These are phyloP conservation scores for Protonemura montana DNA, from an alignment of 2,888 invertebrate genomes.

Conservation along the genomic window DNA sequence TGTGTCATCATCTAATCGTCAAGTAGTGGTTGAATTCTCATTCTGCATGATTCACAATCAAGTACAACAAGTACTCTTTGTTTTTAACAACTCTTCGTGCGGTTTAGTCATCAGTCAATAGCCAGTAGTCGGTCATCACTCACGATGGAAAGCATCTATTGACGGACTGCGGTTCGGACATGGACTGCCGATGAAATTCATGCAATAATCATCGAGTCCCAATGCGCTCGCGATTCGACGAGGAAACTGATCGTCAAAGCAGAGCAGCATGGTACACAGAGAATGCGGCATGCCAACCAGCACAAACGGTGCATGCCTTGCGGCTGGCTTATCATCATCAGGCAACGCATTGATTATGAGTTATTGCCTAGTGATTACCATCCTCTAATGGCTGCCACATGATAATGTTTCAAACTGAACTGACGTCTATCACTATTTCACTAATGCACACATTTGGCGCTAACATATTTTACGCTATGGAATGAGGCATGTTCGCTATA, in stretches of 20 bases:
- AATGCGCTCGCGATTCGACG: background rate
- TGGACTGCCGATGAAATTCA: background rate
- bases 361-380: background rate
- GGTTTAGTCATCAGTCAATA: background rate
- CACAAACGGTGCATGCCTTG: background rate
- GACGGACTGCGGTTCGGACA: background rate
- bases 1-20: background rate
- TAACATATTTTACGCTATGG: background rate
- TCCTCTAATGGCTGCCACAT: background rate
- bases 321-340: background rate
- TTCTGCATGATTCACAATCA: background rate
- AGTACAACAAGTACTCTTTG: background rate
- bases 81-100: background rate
- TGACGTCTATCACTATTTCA: background rate
- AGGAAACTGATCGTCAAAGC: background rate
- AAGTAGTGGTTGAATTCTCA: background rate
- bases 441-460: background rate
- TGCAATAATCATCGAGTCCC: conserved; percentile 1
- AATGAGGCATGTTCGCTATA: background rate
- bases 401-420: background rate
- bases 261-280: background rate
- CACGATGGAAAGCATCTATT: background rate
- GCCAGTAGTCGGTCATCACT: background rate
- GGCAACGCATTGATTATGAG: background rate
- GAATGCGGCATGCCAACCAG: background rate